phyloP scores from a whole-genome alignment of 2,888 invertebrate genomes.

The Auanema freiburgensis region DNA sequence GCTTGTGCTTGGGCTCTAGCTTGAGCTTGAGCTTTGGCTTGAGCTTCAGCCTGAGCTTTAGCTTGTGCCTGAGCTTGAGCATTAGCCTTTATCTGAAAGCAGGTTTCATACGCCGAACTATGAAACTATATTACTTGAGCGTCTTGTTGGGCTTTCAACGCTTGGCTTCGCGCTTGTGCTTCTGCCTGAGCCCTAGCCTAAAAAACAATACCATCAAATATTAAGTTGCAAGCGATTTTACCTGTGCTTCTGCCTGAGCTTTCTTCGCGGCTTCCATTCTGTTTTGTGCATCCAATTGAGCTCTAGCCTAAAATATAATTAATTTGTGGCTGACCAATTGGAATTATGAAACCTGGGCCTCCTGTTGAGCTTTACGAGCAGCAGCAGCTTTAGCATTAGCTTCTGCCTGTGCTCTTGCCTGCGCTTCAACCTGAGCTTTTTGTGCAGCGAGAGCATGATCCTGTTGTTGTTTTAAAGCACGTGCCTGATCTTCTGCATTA shows the following conservation, averaged over 20 bases:
- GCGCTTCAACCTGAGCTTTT: neutral
- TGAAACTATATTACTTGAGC: too few species aligned
- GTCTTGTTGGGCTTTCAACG: too few species aligned
- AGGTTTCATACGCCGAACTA: too few species aligned
- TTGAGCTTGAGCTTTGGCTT: slow-evolving; percentile 21
- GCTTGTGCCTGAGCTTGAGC: slow-evolving; percentile 18
- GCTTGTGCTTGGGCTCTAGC: slow-evolving; percentile 12
- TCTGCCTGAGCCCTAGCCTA: too few species aligned
- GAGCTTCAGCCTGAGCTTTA: slow-evolving; percentile 11
- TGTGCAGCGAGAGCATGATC: neutral
- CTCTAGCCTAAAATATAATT: slow-evolving; percentile 20
- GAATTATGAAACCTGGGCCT: slow-evolving; percentile 16
- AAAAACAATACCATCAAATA: too few species aligned
- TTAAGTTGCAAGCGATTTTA: neutral
- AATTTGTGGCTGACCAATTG: slow-evolving; percentile 30
- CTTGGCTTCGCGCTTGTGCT: too few species aligned
- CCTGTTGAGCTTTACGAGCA: slow-evolving; percentile 21
- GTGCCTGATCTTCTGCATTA: neutral
- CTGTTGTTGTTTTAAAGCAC: neutral
- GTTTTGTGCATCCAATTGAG: slow-evolving; percentile 41
- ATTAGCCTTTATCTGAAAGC: neutral
- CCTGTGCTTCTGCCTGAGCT: slow-evolving; percentile 30
- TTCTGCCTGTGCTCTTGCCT: neutral
- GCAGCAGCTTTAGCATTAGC: neutral
- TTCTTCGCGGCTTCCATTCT: slow-evolving; percentile 48